Conservation (phyloP, 35 echinoderm and acorn worm genomes). For the Ophioderma brevispina region DNA sequence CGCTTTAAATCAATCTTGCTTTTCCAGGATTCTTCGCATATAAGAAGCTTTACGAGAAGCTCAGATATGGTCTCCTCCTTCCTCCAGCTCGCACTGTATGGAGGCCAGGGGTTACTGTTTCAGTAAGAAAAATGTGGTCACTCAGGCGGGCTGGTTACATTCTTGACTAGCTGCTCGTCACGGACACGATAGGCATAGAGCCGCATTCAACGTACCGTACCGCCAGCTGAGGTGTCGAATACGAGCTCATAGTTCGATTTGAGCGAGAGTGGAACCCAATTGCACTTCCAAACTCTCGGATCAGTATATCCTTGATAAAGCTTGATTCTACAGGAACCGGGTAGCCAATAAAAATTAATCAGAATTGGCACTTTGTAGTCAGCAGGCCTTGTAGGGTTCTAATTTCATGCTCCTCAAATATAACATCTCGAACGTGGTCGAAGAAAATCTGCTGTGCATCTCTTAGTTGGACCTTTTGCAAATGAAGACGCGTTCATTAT, state of each 20-base stretch:
- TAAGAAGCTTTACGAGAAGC: slow-evolving; percentile 43
- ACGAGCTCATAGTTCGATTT: slow-evolving; percentile 24
- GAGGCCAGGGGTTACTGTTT: slow-evolving; percentile 54
- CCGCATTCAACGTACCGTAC: slow-evolving; percentile 38
- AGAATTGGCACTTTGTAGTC: slow-evolving; percentile 47
- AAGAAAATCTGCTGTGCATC: background rate
- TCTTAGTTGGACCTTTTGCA: background rate
- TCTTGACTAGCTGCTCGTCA: slow-evolving; percentile 36
- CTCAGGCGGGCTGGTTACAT: slow-evolving; percentile 20
- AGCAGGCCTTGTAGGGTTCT: slow-evolving; percentile 58
- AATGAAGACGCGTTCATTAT: background rate
- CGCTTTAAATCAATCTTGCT: no score
- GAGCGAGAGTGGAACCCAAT: slow-evolving; percentile 17
- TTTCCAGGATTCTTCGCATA: slow-evolving; percentile 45
- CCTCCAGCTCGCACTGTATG: slow-evolving; percentile 45
- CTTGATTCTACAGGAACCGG: slow-evolving; percentile 21
- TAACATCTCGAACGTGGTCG: background rate
- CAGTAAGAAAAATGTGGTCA: slow-evolving; percentile 30
- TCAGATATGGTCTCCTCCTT: slow-evolving; percentile 30
- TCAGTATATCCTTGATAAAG: slow-evolving; percentile 54
- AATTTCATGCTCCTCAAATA: slow-evolving; percentile 48
- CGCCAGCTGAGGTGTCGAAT: slow-evolving; percentile 23
- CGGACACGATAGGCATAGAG: slow-evolving; percentile 17
- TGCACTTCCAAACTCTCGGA: slow-evolving; percentile 36
- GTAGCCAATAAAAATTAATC: slow-evolving; percentile 39